Conservation (phyloP, 92 coral and sea anemone genomes). For the Umimayanthus chanpuru region DNA sequence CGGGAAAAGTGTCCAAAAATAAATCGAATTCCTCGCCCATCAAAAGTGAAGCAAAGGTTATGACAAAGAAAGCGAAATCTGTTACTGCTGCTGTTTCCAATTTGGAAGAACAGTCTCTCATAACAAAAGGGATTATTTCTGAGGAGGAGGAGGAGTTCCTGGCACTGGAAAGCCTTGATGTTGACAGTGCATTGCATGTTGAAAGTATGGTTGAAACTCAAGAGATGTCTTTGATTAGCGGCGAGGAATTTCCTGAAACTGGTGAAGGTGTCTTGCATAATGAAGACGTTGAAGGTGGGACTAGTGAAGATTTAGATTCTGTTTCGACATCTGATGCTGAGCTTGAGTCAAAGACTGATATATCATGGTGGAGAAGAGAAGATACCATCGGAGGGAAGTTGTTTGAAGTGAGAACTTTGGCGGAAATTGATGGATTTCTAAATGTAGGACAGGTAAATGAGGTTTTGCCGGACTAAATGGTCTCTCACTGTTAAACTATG, state of each 20-base stretch:
- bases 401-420: conserved; percentile 83
- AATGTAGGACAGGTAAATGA: conserved; percentile 81
- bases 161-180: conserved; percentile 1
- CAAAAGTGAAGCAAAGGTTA: background rate
- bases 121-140: conserved; percentile 20
- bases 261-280: background rate
- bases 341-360: background rate
- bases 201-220: background rate
- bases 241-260: conserved; percentile 13
- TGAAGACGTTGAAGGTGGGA: background rate
- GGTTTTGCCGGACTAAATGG: background rate
- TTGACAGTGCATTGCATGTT: background rate
- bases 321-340: background rate
- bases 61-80: background rate
- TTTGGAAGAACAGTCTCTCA: conserved; percentile 34
- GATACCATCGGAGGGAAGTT: conserved; percentile 82
- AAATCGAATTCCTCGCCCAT: background rate
- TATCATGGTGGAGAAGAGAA: conserved; percentile 45
- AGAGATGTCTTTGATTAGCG: background rate
- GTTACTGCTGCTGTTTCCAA: background rate
- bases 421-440: conserved; percentile 92
- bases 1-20: background rate
- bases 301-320: background rate
- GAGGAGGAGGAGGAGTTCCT: conserved; percentile 40
- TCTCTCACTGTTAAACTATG: background rate